A percentile compares a stretch with the other conserved stretches of the same genome.
Conservation (phyloP, 2,113 vertebrate genomes). For the Myocastor coypus region DNA sequence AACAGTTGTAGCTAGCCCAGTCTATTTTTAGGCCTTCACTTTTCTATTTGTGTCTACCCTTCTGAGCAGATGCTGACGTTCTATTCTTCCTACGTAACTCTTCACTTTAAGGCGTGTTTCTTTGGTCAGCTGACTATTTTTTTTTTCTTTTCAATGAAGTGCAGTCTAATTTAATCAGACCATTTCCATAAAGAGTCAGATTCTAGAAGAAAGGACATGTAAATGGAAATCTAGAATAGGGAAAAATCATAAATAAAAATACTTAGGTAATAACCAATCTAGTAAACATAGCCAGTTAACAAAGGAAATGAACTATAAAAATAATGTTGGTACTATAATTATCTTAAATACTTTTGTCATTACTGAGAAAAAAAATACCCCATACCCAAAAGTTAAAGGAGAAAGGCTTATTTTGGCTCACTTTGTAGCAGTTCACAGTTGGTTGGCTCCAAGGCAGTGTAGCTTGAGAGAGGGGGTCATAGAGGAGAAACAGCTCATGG, state of each 20-base stretch:
- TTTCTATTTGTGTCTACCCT: conserved; percentile 43
- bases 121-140: conserved; percentile 68
- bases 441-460: background rate
- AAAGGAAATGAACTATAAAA: conserved; percentile 40
- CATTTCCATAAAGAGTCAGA: conserved; percentile 53
- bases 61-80: conserved; percentile 39
- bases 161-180: conserved; percentile 71
- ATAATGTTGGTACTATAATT: background rate
- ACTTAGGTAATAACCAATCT: background rate
- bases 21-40: conserved; percentile 13
- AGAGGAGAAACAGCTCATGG: background rate
- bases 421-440: background rate
- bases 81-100: background rate
- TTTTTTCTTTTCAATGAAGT: conserved; percentile 64
- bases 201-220: conserved; percentile 30
- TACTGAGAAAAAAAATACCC: background rate
- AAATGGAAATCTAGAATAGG: conserved; percentile 58
- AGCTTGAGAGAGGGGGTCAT: background rate
- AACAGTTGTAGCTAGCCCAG: background rate
- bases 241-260: conserved; percentile 31
- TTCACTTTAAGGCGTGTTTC: conserved; percentile 58
- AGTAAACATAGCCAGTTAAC: conserved; percentile 32
- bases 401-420: background rate
- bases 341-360: background rate
- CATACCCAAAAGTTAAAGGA: background rate